phyloP scores from a whole-genome alignment of 1,140 invertebrate genomes.

The Drosophila rhopaloa region DNA sequence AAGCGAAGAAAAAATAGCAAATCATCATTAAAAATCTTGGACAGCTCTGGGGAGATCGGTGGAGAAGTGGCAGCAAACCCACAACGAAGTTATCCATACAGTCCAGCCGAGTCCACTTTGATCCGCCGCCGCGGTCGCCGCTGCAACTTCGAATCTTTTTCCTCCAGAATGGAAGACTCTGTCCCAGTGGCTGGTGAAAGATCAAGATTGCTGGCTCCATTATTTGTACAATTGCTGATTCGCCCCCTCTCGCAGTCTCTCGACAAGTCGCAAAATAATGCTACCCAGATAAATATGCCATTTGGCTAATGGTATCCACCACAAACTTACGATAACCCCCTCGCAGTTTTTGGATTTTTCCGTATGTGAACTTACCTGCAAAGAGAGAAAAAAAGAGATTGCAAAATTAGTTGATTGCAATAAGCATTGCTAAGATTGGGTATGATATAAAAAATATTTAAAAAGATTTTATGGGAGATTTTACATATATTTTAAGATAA shows the following conservation, averaged over 20 bases:
- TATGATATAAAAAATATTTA: constrained; percentile 25
- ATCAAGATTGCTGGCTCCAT: constrained; percentile 54
- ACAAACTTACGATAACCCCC: constrained; percentile 52
- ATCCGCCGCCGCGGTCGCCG: constrained; percentile 33
- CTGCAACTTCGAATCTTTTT: constrained; percentile 30
- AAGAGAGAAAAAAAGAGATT: constrained; percentile 38
- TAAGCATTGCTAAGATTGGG: constrained; percentile 25
- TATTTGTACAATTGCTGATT: constrained; percentile 59
- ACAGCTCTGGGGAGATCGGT: constrained; percentile 2
- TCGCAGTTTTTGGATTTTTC: constrained; percentile 18
- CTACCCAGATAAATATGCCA: constrained; percentile 54
- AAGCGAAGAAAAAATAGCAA: constrained; percentile 60
- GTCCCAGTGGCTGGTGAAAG: constrained; percentile 46
- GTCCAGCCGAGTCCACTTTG: constrained; percentile 31
- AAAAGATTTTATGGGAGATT: constrained; percentile 10
- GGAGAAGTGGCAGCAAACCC: constrained; percentile 22
- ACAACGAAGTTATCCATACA: constrained; percentile 19
- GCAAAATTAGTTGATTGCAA: constrained; percentile 36
- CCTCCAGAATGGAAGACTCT: constrained; percentile 35
- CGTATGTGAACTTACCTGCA: constrained; percentile 63
- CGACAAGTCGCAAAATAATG: constrained; percentile 30
- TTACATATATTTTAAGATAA: neutral
- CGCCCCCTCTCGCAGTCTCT: constrained; percentile 14
- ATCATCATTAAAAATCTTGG: constrained; percentile 72
- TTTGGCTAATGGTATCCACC: constrained; percentile 44